Base-by-base conservation (phyloP, 2,797 vertebrate genomes). In the Lutjanus argentimaculatus region DNA sequence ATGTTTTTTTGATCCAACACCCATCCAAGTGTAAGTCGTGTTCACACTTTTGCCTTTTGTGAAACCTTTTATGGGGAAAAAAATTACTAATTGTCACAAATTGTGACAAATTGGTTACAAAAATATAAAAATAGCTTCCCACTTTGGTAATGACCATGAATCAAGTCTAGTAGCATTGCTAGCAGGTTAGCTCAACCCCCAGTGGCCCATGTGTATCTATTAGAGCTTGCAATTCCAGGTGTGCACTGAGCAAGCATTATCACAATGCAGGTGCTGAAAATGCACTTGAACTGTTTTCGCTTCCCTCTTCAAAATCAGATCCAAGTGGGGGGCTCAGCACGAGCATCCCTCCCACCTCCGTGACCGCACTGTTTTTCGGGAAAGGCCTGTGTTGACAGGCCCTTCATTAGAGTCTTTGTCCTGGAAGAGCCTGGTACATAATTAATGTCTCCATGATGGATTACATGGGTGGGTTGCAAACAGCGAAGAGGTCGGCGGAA, bases 391-490 rank as follows among this genome's bases (percentile, higher is more conserved):
- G 91, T 90, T 93, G 93, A 93, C 94, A 95, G 88, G 84, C 89
- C 91, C 90, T 95, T 95, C 91, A 94, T 96, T 95, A 95, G 91
- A 91, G 85, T 90, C 94, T 95, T 93, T 94, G 92, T 95, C 93
- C 89, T 92, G 89, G 83, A 93, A 94, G 92, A 94, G 92, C 86
- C 83, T 83, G 75, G 86, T 88, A 92, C 92, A 91, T 96, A 96
- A 96, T 95, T 94, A 95, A 95, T 93, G 95, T 94, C 94, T 93
- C 80, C 77, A 77, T 95, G 95, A 96, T 96, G 93, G 94, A 96
- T 95, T 95, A 93, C 93, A 93, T 58, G 76, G 88, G 85, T 89
- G 82, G 89, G 76, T 91, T 91, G 89, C 84, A 90, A 94, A 92
- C 93, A 86, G 88, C 72, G 68, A 90, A 86, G 87, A 92, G 93